Evolutionary conservation across 1,140 invertebrate genomes (phyloP).

Genomic region (Amyelois transitella): DNA sequence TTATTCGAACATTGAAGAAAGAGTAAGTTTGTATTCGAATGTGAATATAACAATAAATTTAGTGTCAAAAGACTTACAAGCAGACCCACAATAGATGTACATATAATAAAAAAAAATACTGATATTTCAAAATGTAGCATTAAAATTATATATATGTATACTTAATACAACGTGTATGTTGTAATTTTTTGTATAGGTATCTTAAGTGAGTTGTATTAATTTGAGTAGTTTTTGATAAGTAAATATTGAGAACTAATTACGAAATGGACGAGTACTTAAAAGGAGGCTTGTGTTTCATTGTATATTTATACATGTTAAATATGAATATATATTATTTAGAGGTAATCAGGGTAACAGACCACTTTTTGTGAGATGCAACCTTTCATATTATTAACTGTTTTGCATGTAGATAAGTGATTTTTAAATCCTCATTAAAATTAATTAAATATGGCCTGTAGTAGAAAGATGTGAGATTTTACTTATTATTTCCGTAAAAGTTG

Average conservation of each 20-base stretch:
- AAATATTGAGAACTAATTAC: constrained; percentile 55
- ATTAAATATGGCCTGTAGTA: too few relatives aligned
- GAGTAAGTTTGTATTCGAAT: constrained; percentile 43
- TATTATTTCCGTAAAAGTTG: too few relatives aligned
- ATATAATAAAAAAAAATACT: constrained; percentile 41
- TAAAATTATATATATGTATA: constrained; percentile 23
- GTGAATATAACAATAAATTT: constrained; percentile 68
- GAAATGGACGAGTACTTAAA: constrained; percentile 51
- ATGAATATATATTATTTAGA: constrained; percentile 14
- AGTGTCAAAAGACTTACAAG: constrained; percentile 48
- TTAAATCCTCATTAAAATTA: too few relatives aligned
- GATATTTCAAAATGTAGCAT: constrained; percentile 38
- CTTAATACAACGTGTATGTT: constrained; percentile 41
- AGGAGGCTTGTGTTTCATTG: not conserved
- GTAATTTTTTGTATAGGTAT: constrained; percentile 67
- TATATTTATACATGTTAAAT: not conserved
- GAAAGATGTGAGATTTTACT: not conserved
- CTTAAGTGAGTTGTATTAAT: constrained; percentile 55
- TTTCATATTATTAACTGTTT: not conserved
- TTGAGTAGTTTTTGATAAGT: constrained; percentile 72
- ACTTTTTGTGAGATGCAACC: not conserved
- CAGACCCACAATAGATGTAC: constrained; percentile 41
- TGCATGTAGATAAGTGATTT: not conserved
- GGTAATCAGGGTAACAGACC: constrained; percentile 58
- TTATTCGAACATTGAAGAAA: constrained; percentile 26